Conservation (phyloP, 2,113 vertebrate genomes). For the Anser cygnoides region DNA sequence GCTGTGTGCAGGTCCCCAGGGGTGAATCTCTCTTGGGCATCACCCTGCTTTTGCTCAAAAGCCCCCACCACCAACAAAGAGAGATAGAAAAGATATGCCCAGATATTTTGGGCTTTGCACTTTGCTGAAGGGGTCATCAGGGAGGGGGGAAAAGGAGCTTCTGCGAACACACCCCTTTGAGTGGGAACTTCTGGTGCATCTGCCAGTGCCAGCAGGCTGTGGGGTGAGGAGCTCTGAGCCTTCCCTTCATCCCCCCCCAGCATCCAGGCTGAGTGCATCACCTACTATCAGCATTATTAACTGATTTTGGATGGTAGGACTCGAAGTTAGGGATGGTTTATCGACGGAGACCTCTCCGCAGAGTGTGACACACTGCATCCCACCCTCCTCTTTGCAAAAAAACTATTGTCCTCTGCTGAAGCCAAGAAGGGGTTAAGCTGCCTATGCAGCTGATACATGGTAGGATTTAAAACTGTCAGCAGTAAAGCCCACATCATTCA, state of each 20-base stretch:
- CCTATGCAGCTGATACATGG: not conserved
- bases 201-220: not conserved
- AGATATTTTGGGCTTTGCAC: not conserved
- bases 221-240: not conserved
- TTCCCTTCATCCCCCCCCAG: not conserved
- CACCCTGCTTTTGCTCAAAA: not conserved
- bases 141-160: not conserved
- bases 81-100: not conserved
- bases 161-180: accelerated
- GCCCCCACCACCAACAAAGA: accelerated
- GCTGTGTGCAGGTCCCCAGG: not conserved
- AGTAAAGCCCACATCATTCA: conserved; percentile 32
- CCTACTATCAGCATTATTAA: not conserved
- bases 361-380: not conserved
- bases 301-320: not conserved
- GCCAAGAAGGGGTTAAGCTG: conserved; percentile 31
- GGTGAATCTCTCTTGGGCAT: not conserved
- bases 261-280: not conserved
- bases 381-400: not conserved
- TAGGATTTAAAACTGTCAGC: conserved; percentile 52
- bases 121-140: not conserved
- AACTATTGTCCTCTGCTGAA: not conserved
- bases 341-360: not conserved
- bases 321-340: not conserved
- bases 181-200: not conserved